Conservation (phyloP, 1,140 invertebrate genomes). For the Saccostrea glomerata region DNA sequence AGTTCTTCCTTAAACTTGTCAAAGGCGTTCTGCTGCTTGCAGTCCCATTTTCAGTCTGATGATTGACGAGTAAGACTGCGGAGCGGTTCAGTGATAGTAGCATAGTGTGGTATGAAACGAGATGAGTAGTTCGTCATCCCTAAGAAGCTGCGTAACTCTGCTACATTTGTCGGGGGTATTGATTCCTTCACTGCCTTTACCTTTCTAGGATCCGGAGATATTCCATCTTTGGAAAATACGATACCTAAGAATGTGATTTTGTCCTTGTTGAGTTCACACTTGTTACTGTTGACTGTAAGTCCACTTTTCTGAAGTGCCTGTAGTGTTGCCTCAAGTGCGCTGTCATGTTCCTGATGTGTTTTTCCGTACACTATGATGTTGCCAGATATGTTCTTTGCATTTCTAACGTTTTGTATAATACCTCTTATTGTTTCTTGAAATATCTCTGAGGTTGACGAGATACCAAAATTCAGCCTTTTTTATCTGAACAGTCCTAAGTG, state of each 20-base stretch:
- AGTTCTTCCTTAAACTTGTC: conserved; percentile 46
- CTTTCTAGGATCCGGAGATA: too few relatives aligned
- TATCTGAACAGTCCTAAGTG: conserved; percentile 47
- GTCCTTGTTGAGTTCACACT: too few relatives aligned
- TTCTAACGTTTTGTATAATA: conserved; percentile 45
- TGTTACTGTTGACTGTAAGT: too few relatives aligned
- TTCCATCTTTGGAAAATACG: too few relatives aligned
- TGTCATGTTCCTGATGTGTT: conserved; percentile 60
- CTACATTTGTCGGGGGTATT: too few relatives aligned
- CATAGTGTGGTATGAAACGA: too few relatives aligned
- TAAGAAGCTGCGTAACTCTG: too few relatives aligned
- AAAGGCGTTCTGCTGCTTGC: not conserved
- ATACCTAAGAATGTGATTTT: too few relatives aligned
- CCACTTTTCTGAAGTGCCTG: too few relatives aligned
- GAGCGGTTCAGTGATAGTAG: not conserved
- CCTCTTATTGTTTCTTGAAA: conserved; percentile 52
- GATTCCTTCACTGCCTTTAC: too few relatives aligned
- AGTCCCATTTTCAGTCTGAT: not conserved
- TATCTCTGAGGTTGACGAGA: conserved; percentile 58
- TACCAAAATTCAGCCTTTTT: conserved; percentile 64
- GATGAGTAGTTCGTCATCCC: too few relatives aligned
- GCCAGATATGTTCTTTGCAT: conserved; percentile 59
- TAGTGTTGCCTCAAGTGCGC: conserved; percentile 39
- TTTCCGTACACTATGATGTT: conserved; percentile 60
- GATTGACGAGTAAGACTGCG: not conserved